A percentile compares a stretch with the other conserved stretches of the same genome.
phyloP scores from a whole-genome alignment of 1,140 invertebrate species.

The Apolygus lucorum region DNA sequence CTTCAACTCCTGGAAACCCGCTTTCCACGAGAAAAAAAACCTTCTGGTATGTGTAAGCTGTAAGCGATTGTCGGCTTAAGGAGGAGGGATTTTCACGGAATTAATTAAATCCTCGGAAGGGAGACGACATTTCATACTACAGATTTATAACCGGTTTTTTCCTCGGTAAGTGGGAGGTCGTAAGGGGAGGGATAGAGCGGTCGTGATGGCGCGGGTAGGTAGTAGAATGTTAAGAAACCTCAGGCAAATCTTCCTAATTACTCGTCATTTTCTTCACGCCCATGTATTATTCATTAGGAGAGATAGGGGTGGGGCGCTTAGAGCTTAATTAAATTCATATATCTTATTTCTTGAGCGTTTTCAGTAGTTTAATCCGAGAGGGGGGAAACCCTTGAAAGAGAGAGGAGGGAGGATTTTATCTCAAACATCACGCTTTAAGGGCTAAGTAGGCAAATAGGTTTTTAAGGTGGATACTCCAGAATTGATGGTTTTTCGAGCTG shows the following conservation, averaged over 20 bases:
- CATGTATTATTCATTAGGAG: background rate
- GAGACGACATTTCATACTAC: background rate
- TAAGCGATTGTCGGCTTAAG: background rate
- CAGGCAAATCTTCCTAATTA: background rate
- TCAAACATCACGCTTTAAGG: background rate
- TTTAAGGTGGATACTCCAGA: slow-evolving; percentile 1
- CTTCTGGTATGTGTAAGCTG: background rate
- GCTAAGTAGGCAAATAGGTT: slow-evolving; percentile 15
- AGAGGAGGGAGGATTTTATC: background rate
- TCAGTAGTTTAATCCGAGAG: background rate
- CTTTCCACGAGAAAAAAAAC: no score
- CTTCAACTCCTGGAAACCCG: background rate
- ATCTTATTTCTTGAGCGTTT: slow-evolving; percentile 9
- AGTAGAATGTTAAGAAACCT: background rate
- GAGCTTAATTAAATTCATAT: slow-evolving; percentile 8
- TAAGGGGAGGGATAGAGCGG: no score
- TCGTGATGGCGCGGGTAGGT: no score
- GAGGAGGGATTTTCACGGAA: background rate
- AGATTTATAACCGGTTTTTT: background rate
- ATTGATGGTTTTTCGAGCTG: background rate
- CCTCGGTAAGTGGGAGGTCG: no score
- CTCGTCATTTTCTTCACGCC: background rate
- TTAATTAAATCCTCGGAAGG: background rate
- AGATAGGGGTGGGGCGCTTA: background rate
- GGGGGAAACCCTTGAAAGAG: background rate